Base-by-base conservation (phyloP, 2,113 vertebrate genomes). In the Rhipidura dahli region DNA sequence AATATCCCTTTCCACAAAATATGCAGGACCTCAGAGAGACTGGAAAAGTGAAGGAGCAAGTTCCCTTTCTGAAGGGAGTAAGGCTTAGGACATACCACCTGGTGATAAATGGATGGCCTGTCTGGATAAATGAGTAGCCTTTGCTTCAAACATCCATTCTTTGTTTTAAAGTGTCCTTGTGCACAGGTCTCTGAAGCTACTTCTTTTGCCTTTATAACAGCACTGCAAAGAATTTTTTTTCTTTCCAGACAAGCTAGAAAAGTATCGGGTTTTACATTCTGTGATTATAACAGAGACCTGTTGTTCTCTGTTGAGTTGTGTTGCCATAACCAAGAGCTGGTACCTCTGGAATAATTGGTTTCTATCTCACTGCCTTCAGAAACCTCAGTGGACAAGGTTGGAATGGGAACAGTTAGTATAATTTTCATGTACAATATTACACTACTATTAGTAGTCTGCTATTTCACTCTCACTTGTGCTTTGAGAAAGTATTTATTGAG, bases 141-240 rank as follows among this genome's bases (percentile, higher is more conserved):
- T 90, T 71, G 59, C 60, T 66, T 83, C 28, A 90, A 40, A 57
- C 1, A 2, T 70, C 51, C 19, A 3, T 45, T 84, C 26, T 60
- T 88, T 93, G 27, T 50, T 95, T 87, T 87, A 17, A 95, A 96
- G 89, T 91, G 91, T 85, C 87, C 87, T 92, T 95, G 35, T 30
- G 28, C 65, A 59, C 71, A 82, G 70, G 65, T 60, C 79, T 89
- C 83, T 69, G 42, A 83, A 90, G 56, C n/a, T 22, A 2, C 77
- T 93, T 86, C 11, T 73, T 94, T 66, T 70, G 90, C 75, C 87
- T 93, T 94, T 76, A 23, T 30, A 60, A 61, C 53, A 83, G 66
- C 63, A 57, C 35, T 93, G 54, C 90, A 66, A 69, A 83, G 33
- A 50, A 50, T 68, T 24, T n/a, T 35, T 40, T 51, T 69, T 60